These are phyloP conservation scores for Myripristis jacobus DNA, from an alignment of 2,797 vertebrate species.

Conservation along the genomic window DNA sequence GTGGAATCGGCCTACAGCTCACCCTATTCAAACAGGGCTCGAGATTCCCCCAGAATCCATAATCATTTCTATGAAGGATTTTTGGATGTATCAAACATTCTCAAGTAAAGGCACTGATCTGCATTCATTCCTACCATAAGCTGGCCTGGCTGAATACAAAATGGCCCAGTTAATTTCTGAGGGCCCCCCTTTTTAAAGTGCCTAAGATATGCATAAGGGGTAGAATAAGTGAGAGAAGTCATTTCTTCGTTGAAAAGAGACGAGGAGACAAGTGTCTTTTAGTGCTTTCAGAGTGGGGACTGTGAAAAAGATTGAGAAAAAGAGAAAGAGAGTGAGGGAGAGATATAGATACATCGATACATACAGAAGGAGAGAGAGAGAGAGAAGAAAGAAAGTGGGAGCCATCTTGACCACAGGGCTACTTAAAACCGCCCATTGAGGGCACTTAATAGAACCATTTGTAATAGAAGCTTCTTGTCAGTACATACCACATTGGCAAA, in stretches of 20 bases:
- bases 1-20: constrained; percentile 75
- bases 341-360: constrained; percentile 12
- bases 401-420: constrained; percentile 78
- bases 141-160: constrained; percentile 76
- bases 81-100: constrained; percentile 76
- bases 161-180: constrained; percentile 70
- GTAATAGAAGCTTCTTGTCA: constrained; percentile 78
- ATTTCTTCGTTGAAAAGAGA: constrained; percentile 69
- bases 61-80: constrained; percentile 80
- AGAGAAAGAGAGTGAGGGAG: constrained; percentile 37
- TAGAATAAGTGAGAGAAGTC: constrained; percentile 67
- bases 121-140: constrained; percentile 79
- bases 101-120: constrained; percentile 78
- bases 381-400: constrained; percentile 65
- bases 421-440: constrained; percentile 77
- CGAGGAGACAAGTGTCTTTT: constrained; percentile 77
- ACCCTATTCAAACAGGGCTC: constrained; percentile 74
- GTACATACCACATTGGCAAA: constrained; percentile 53
- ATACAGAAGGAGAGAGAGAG: background rate
- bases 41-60: constrained; percentile 76
- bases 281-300: constrained; percentile 70
- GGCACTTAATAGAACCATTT: constrained; percentile 82
- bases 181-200: constrained; percentile 57
- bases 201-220: constrained; percentile 67
- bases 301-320: constrained; percentile 38